A percentile compares a stretch with the other conserved stretches of the same genome.
Conservation (phyloP, 2,888 invertebrate species). For the Diachrysia chrysitis region DNA sequence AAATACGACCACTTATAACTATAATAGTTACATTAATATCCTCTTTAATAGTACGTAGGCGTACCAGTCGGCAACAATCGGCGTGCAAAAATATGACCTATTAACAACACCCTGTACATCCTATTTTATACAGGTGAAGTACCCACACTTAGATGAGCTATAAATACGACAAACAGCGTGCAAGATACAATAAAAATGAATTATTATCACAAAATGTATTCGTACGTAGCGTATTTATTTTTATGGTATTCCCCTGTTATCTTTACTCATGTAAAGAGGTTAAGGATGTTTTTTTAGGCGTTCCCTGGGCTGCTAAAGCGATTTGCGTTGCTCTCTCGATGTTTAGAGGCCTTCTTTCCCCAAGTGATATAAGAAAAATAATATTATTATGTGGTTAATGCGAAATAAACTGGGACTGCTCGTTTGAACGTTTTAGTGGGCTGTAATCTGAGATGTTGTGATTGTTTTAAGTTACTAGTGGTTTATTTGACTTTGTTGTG, state of each 20-base stretch:
- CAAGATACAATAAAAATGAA: constrained; percentile 88
- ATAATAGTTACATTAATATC: constrained; percentile 62
- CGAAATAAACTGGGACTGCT: constrained; percentile 45
- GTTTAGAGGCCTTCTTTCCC: constrained; percentile 55
- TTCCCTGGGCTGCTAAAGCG: constrained; percentile 65
- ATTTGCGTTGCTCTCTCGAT: constrained; percentile 61
- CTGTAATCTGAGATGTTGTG: constrained; percentile 40
- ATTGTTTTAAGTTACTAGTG: constrained; percentile 32
- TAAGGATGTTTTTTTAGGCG: constrained; percentile 69
- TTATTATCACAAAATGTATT: constrained; percentile 86
- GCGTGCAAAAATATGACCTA: constrained; percentile 75
- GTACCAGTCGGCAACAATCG: constrained; percentile 66
- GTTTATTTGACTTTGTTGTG: constrained; percentile 3
- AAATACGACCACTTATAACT: constrained; percentile 51
- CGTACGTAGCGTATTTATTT: constrained; percentile 79
- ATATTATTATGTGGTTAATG: constrained; percentile 61
- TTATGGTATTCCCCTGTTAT: constrained; percentile 74
- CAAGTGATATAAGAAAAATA: constrained; percentile 57
- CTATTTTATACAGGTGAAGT: constrained; percentile 83
- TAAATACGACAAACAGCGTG: constrained; percentile 87
- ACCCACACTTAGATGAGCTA: constrained; percentile 83
- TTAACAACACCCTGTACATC: constrained; percentile 80
- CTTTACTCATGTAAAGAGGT: constrained; percentile 71
- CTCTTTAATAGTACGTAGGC: constrained; percentile 53
- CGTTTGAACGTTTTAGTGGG: constrained; percentile 52